Evolutionary conservation across 2,888 invertebrate genomes (phyloP), one percentile per base, ranked within the genome.

Genomic region (Monoplex corrugatus): DNA sequence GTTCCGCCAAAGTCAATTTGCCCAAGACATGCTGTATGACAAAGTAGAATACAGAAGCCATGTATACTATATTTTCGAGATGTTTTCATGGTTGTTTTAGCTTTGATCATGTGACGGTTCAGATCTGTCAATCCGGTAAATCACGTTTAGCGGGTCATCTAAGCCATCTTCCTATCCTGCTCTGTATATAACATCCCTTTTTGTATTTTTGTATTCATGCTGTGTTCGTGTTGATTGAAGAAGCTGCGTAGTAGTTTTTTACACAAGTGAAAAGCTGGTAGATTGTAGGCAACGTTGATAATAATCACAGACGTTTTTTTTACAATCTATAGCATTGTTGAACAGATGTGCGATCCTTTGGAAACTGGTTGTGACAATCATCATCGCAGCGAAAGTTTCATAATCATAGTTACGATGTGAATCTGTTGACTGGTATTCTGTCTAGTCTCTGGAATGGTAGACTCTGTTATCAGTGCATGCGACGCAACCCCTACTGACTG

Each of bases 171-270:
- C 8, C 5, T 28, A 10, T 23, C 40, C 78, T 80, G 40, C 23
- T 80, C 16, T 75, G 78, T 80, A 80, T 32, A 80, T 80, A 80
- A 80, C 40, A 28, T 43, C 43, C 78, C 40, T 80, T 80, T 68
- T 80, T 80, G 78, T 80, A 80, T 80, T 80, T 80, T 80, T 80
- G 43, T 80, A 80, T 80, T 28, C 28, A 28, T 23, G 19, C 1
- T 80, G 2, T 40, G 23, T 16, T 19, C 23, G 40, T 13, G 23
- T 43, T 13, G 40, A 28, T 23, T 2, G 40, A 43, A 80, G 40
- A 43, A 28, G 23, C 19, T 3, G 6, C 19, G 57, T 57, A 57
- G 28, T 16, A 57, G 28, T 57, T 5, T 23, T 57, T 28, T 57
- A 57, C 16, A 57, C 16, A 23, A 57, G 57, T 28, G 16, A 16